Percentiles rank a stretch among this genome's conserved stretches.
phyloP scores from a whole-genome alignment of 2,888 invertebrate genomes.

The Hedya salicella region DNA sequence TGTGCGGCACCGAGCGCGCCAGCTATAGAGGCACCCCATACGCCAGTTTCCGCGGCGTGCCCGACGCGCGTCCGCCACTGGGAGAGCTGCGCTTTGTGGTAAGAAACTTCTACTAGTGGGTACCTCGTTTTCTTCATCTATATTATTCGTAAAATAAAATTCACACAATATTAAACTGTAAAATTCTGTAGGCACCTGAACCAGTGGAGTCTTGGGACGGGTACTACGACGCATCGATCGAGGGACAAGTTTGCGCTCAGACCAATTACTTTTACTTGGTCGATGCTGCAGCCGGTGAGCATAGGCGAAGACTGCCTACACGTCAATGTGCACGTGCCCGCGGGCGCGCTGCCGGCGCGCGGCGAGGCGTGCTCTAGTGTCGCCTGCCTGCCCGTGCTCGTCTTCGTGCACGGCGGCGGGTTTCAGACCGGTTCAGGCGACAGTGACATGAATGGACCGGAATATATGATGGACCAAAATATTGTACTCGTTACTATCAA shows the following conservation, averaged over 20 bases:
- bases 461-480: slow-evolving; percentile 66
- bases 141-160: not conserved
- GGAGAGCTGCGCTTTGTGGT: slow-evolving; percentile 71
- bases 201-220: slow-evolving; percentile 80
- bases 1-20: slow-evolving; percentile 58
- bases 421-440: slow-evolving; percentile 76
- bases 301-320: slow-evolving; percentile 72
- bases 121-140: not conserved
- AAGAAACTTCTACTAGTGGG: slow-evolving; percentile 10
- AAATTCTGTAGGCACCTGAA: slow-evolving; percentile 77
- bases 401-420: slow-evolving; percentile 77
- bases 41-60: slow-evolving; percentile 76
- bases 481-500: slow-evolving; percentile 78
- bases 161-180: not conserved
- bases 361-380: slow-evolving; percentile 31
- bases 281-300: slow-evolving; percentile 55
- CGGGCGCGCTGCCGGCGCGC: slow-evolving; percentile 49
- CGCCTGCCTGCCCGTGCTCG: slow-evolving; percentile 64
- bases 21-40: slow-evolving; percentile 57
- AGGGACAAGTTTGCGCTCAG: slow-evolving; percentile 87
- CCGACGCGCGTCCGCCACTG: slow-evolving; percentile 74
- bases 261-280: slow-evolving; percentile 72
- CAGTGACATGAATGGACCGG: slow-evolving; percentile 71
- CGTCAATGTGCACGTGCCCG: slow-evolving; percentile 73
- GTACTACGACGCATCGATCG: slow-evolving; percentile 81